phyloP scores from a whole-genome alignment of 2,113 vertebrate species.

The Tragelaphus buxtoni region DNA sequence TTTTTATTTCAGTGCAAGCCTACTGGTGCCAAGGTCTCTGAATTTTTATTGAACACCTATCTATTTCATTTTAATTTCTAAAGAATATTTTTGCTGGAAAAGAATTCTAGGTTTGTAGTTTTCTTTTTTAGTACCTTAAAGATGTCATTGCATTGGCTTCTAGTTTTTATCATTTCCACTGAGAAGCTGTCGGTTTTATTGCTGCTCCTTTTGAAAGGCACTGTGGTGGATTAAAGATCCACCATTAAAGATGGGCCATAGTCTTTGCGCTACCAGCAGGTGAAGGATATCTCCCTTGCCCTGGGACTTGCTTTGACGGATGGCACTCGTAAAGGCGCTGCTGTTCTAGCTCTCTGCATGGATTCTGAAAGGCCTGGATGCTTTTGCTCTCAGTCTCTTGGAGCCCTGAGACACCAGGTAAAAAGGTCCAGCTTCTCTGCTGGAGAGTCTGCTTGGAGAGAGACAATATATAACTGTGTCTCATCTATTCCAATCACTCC shows the following conservation, averaged over 20 bases:
- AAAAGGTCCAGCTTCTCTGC: neutral
- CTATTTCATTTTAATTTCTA: neutral
- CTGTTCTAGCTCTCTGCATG: neutral
- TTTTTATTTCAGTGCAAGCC: neutral
- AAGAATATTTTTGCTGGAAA: neutral
- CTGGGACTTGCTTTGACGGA: neutral
- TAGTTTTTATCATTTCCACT: neutral
- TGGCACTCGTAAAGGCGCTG: neutral
- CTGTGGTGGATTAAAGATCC: neutral
- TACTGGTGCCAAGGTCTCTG: neutral
- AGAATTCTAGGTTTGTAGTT: neutral
- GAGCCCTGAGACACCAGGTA: neutral
- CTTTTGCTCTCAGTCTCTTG: neutral
- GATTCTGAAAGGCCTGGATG: neutral
- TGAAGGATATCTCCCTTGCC: neutral
- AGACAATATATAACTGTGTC: neutral
- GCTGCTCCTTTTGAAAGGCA: neutral
- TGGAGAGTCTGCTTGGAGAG: neutral
- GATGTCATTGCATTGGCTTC: neutral
- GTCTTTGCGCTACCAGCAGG: neutral
- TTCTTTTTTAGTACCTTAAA: neutral
- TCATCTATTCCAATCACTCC: neutral
- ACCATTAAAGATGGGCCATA: neutral
- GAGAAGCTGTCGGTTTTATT: neutral
- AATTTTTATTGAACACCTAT: neutral